These are phyloP conservation scores for Drosophila tsacasi DNA, from an alignment of 1,140 invertebrate species.

Conservation along the genomic window DNA sequence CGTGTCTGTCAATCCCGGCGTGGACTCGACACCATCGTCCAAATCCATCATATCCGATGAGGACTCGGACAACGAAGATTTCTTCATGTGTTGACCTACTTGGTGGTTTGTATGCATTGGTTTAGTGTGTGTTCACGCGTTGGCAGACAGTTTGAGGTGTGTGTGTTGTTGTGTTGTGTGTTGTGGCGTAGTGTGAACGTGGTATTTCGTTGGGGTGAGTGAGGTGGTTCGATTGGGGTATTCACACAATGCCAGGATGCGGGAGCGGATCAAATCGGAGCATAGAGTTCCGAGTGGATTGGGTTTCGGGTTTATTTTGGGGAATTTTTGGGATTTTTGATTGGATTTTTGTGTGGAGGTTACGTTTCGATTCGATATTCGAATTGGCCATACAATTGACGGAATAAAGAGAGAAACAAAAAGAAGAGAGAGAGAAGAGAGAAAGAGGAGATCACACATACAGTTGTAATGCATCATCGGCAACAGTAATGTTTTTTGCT, in stretches of 20 bases:
- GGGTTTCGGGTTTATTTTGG: slow-evolving; percentile 32
- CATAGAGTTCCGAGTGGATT: slow-evolving; percentile 22
- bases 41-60: slow-evolving; percentile 98
- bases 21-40: slow-evolving; percentile 94
- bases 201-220: slow-evolving; percentile 24
- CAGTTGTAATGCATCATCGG: slow-evolving; percentile 81
- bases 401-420: slow-evolving; percentile 84
- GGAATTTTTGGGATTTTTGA: neutral
- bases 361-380: slow-evolving; percentile 46
- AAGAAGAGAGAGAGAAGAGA: slow-evolving; percentile 83
- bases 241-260: slow-evolving; percentile 38
- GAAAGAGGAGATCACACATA: slow-evolving; percentile 83
- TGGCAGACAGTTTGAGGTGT: slow-evolving; percentile 41
- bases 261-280: slow-evolving; percentile 27
- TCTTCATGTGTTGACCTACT: slow-evolving; percentile 95
- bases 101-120: slow-evolving; percentile 82
- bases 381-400: slow-evolving; percentile 66
- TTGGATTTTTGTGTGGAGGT: slow-evolving; percentile 31
- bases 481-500: slow-evolving; percentile 76
- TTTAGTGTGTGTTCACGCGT: slow-evolving; percentile 70
- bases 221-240: slow-evolving; percentile 33
- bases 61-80: slow-evolving; percentile 95
- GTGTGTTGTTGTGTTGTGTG: slow-evolving; percentile 22
- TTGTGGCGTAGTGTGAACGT: slow-evolving; percentile 9
- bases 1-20: slow-evolving; percentile 87